phyloP scores from a whole-genome alignment of 1,140 invertebrate species.

The Phortica variegata region DNA sequence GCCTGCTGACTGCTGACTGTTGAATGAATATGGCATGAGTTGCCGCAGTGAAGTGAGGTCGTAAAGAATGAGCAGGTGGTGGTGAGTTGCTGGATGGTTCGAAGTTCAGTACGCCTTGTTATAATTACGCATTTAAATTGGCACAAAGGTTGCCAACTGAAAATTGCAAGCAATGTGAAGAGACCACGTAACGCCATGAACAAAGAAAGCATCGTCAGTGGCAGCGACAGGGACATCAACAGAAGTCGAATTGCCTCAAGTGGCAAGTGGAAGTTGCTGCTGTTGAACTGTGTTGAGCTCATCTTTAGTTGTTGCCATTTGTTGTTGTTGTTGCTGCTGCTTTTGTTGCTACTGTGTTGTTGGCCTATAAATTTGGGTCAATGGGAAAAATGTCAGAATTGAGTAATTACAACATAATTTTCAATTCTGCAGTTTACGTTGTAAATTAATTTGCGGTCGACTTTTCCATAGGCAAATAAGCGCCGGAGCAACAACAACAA shows the following conservation, averaged over 20 bases:
- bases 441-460: constrained; percentile 55
- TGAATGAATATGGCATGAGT: too few species aligned
- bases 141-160: constrained; percentile 37
- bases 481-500: constrained; percentile 7
- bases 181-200: too few species aligned
- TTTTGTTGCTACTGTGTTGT: constrained; percentile 8
- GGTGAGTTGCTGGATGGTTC: too few species aligned
- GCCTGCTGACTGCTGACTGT: constrained; percentile 38
- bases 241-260: too few species aligned
- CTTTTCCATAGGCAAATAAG: constrained; percentile 29
- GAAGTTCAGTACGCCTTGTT: constrained; percentile 21
- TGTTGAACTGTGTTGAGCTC: background rate
- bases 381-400: constrained; percentile 54
- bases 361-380: constrained; percentile 49
- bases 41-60: too few species aligned
- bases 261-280: too few species aligned
- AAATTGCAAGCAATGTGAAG: constrained; percentile 1
- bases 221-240: too few species aligned
- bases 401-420: constrained; percentile 55
- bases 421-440: constrained; percentile 55
- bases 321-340: background rate
- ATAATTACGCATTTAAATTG: constrained; percentile 55
- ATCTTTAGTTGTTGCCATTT: constrained; percentile 7
- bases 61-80: too few species aligned
- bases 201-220: too few species aligned